phyloP scores from a whole-genome alignment of 2,888 invertebrate species.

The Himalopsyche anomala region DNA sequence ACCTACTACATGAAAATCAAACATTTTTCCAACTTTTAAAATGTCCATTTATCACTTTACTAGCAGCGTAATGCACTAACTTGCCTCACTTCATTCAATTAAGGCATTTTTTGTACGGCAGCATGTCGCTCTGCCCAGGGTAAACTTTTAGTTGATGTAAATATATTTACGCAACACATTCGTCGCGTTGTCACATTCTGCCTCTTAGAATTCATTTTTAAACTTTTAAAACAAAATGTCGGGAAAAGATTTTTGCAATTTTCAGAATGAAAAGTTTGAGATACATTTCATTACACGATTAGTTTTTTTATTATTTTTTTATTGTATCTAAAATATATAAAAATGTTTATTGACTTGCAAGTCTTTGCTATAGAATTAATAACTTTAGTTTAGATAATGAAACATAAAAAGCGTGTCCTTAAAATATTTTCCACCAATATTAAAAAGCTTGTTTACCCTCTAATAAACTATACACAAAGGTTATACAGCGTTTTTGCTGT shows the following conservation, averaged over 20 bases:
- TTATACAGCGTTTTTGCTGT: no score
- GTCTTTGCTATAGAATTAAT: no score
- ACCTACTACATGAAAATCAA: conserved; percentile 50
- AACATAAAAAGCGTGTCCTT: no score
- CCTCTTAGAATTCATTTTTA: neutral
- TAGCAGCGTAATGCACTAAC: conserved; percentile 57
- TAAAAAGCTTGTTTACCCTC: no score
- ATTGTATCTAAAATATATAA: no score
- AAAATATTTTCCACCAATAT: no score
- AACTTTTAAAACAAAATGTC: neutral
- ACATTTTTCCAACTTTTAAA: conserved; percentile 58
- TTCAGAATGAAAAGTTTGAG: neutral
- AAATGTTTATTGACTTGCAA: no score
- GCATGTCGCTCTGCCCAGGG: conserved; percentile 11
- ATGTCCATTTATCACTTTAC: conserved; percentile 62
- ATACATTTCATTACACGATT: no score
- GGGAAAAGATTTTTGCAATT: neutral
- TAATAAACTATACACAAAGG: no score
- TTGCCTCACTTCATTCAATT: conserved; percentile 54
- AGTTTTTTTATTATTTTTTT: no score
- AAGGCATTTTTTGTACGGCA: conserved; percentile 18
- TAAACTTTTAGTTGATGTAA: conserved; percentile 46
- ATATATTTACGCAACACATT: conserved; percentile 27
- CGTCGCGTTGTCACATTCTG: neutral
- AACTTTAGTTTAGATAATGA: no score